Conservation (phyloP, 1,140 invertebrate species). For the Helicorthomorpha holstii region DNA sequence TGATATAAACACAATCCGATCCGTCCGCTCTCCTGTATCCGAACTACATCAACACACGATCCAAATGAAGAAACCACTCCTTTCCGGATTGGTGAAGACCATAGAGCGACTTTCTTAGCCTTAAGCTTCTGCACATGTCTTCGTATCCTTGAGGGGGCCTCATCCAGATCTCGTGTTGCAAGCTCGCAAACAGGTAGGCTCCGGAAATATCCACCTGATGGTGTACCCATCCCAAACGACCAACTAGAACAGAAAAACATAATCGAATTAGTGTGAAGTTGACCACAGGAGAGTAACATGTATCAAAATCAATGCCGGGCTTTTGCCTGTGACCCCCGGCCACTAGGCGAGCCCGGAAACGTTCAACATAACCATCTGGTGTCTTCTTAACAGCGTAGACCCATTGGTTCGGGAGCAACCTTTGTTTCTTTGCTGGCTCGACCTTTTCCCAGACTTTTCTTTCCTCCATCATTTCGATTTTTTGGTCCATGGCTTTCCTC, state of each 20-base stretch:
- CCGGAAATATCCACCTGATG: conserved; percentile 27
- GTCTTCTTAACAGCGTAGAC: background rate
- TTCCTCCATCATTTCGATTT: background rate
- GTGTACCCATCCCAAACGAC: conserved; percentile 12
- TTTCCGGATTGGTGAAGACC: conserved; percentile 20
- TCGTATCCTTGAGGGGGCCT: conserved; percentile 18
- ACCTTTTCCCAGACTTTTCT: conserved; percentile 2
- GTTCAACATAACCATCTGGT: conserved; percentile 5
- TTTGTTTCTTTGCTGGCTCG: background rate
- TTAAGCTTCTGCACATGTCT: conserved; percentile 10
- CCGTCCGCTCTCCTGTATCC: background rate
- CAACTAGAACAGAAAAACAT: conserved; percentile 9
- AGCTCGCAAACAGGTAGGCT: conserved; percentile 24
- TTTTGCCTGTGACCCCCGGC: conserved; percentile 23
- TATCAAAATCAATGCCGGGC: conserved; percentile 22
- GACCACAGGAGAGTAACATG: conserved; percentile 22
- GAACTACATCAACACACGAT: background rate
- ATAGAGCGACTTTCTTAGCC: conserved; percentile 19
- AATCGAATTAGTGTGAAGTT: conserved; percentile 15
- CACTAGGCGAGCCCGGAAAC: conserved; percentile 21
- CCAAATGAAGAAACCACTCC: conserved; percentile 15
- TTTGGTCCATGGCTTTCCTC: background rate
- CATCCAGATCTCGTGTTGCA: conserved; percentile 24
- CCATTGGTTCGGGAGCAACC: background rate
- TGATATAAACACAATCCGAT: background rate